Percentiles rank a stretch among this genome's conserved stretches.
phyloP scores from a whole-genome alignment of 2,797 vertebrate genomes.

The Enteromius radiatus region DNA sequence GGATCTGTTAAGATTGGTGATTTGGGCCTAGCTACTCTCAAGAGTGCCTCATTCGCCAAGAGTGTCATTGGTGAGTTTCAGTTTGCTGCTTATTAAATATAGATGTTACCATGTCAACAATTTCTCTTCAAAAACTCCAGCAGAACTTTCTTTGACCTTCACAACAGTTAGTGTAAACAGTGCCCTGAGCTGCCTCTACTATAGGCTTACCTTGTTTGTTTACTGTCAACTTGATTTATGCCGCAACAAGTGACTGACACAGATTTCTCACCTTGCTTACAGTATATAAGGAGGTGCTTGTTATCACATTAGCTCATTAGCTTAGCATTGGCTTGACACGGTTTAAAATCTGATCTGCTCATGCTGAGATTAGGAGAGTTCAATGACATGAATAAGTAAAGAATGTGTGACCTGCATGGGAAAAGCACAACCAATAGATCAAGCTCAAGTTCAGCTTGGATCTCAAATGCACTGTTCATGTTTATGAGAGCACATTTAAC shows the following conservation, averaged over 20 bases:
- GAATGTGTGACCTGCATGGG: slow-evolving; percentile 6
- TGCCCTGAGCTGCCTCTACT: slow-evolving; percentile 11
- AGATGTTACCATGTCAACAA: neutral
- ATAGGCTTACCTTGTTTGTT: slow-evolving; percentile 14
- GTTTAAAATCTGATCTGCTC: slow-evolving; percentile 27
- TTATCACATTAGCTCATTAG: slow-evolving; percentile 14
- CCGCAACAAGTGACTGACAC: slow-evolving; percentile 6
- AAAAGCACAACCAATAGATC: neutral
- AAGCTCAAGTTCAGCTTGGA: neutral
- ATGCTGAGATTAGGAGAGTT: slow-evolving; percentile 7
- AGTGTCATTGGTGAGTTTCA: slow-evolving; percentile 88
- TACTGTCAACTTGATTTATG: slow-evolving; percentile 43
- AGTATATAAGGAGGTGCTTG: neutral
- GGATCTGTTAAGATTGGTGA: slow-evolving; percentile 96
- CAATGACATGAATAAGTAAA: slow-evolving; percentile 18
- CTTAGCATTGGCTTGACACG: neutral
- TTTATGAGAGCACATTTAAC: neutral
- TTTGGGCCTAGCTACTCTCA: slow-evolving; percentile 92
- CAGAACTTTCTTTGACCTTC: slow-evolving; percentile 47
- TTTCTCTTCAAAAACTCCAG: neutral
- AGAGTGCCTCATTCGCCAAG: slow-evolving; percentile 93
- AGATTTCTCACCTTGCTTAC: slow-evolving; percentile 37
- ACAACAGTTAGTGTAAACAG: slow-evolving; percentile 52
- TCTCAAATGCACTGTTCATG: slow-evolving; percentile 1
- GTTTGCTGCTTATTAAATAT: neutral